phyloP scores from a whole-genome alignment of 1,140 invertebrate species.

The Pseudomyrmex cubaensis region DNA sequence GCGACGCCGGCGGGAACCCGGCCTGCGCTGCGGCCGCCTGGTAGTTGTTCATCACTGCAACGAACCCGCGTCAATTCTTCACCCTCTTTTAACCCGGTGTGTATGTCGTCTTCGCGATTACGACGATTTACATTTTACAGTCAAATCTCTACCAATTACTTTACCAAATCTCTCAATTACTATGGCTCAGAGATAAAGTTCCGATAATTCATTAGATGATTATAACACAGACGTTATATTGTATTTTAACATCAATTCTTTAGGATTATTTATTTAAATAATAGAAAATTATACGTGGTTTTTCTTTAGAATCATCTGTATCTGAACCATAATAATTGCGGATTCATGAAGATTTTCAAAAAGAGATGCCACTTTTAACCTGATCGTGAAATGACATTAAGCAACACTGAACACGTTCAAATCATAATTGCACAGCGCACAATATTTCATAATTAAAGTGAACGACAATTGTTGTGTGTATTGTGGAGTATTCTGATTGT shows the following conservation, averaged over 20 bases:
- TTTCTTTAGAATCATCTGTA: neutral
- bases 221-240: neutral
- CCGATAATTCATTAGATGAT: neutral
- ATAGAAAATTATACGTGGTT: neutral
- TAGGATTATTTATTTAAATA: neutral
- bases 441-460: slow-evolving; percentile 12
- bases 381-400: slow-evolving; percentile 14
- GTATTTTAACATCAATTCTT: neutral
- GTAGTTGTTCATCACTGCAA: slow-evolving; percentile 98
- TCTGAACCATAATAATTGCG: neutral
- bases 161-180: slow-evolving; percentile 13
- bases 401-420: neutral
- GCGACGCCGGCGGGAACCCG: slow-evolving; percentile 89
- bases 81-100: slow-evolving; percentile 16
- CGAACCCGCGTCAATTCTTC: slow-evolving; percentile 73
- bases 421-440: slow-evolving; percentile 8
- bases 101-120: neutral
- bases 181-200: no score
- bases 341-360: neutral
- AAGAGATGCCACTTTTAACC: neutral
- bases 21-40: slow-evolving; percentile 92
- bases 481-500: slow-evolving; percentile 26
- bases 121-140: neutral
- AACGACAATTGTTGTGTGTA: slow-evolving; percentile 27
- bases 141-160: no score